These are phyloP conservation scores for Anguilla megastoma DNA, from an alignment of 2,797 vertebrate genomes.

Conservation along the genomic window DNA sequence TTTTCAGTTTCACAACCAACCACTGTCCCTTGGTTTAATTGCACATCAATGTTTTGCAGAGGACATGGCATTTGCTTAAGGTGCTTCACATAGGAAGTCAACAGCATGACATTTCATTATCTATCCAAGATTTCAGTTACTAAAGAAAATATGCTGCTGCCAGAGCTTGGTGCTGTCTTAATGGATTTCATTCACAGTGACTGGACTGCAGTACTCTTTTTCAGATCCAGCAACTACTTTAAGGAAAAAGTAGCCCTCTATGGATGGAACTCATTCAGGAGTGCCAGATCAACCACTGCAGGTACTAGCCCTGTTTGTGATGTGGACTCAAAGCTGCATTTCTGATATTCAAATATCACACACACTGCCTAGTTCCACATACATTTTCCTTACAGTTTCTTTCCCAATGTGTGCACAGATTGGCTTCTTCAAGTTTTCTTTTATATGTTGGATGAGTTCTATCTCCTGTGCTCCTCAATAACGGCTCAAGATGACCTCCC, in stretches of 20 bases:
- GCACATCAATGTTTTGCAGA: neutral
- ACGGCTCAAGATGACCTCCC: conserved; percentile 27
- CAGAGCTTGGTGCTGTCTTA: neutral
- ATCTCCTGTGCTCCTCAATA: conserved; percentile 18
- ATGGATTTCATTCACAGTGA: neutral
- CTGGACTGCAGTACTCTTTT: neutral
- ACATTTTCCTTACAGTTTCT: neutral
- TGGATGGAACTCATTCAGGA: neutral
- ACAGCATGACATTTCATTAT: neutral
- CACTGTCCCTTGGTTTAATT: conserved; percentile 1
- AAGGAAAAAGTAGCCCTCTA: neutral
- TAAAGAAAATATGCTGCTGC: neutral
- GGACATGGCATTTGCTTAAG: neutral
- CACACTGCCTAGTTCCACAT: neutral
- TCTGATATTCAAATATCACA: neutral
- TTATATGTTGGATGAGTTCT: neutral
- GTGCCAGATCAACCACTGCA: neutral
- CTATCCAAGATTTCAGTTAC: neutral
- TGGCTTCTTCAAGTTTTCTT: neutral
- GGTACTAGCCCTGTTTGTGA: neutral
- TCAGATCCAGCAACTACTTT: neutral
- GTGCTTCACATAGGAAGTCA: neutral
- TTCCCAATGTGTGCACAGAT: neutral
- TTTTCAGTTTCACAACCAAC: neutral
- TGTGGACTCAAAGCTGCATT: neutral